Base-by-base conservation (phyloP, 2,797 vertebrate species). In the Chelidonichthys spinosus region DNA sequence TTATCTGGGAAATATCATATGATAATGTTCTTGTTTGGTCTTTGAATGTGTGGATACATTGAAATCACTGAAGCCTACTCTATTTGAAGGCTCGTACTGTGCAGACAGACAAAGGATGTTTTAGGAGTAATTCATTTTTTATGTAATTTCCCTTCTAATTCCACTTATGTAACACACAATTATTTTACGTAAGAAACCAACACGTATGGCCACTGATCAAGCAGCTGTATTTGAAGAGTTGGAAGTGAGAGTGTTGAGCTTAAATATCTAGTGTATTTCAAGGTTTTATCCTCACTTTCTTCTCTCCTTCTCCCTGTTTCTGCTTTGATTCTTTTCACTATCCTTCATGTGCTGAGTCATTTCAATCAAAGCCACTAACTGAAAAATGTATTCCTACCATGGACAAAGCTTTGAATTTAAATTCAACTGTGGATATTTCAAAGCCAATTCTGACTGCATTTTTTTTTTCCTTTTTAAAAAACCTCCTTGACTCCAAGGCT, bases 361-460 rank as follows among this genome's bases (percentile, higher is more conserved):
- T 83, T 81, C 71, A 79, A 55, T 52, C 50, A 86, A 88, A 86
- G 47, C 59, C 65, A 49, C 75, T 65, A 58, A 65, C 60, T 61
- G 59, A 73, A 72, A 80, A 76, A 74, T 58, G 36, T 56, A 73
- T 32, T 32, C 46, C 6, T 25, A 54, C 40, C 40, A 1, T 7
- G 33, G 69, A 86, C 78, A 65, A 69, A 87, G 78, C 86, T 78
- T 18, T 40, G 63, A 72, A 76, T 85, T 89, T 84, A 5, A 79
- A 87, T 89, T 89, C 81, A 78, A 69, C 53, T 67, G 76, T 72
- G 52, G 74, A 86, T 49, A 79, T 85, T 87, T 90, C 76, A 85
- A 85, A 86, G 79, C 49, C 62, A 76, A 36, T 53, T 54, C 80
- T 62, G 58, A 42, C 54, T 60, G 64, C 36, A 53, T 53, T 63